Evolutionary conservation across 2,888 invertebrate species (phyloP).

Genomic region (Phortica magna): DNA sequence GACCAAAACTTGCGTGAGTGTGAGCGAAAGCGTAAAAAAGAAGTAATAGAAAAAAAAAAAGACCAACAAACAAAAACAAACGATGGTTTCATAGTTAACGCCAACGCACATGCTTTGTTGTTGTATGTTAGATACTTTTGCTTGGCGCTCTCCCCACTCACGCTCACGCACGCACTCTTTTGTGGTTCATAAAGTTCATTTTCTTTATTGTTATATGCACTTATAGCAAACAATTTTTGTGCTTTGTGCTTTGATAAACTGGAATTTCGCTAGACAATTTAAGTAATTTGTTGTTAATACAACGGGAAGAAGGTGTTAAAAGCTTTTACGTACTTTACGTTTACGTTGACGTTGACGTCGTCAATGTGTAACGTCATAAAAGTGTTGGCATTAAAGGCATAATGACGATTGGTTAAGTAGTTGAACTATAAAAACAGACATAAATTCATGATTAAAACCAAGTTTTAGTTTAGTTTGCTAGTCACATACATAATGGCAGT

Average conservation of each 20-base stretch:
- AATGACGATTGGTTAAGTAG: too few relatives aligned
- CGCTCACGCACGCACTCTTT: not conserved
- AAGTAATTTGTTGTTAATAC: conserved; percentile 66
- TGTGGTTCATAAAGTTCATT: conserved; percentile 64
- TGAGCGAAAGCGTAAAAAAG: not conserved
- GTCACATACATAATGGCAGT: too few relatives aligned
- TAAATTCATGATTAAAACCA: too few relatives aligned
- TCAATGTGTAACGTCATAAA: not conserved
- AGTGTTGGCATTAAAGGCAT: not conserved
- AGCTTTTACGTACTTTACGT: not conserved
- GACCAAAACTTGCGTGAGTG: too few relatives aligned
- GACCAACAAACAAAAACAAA: not conserved
- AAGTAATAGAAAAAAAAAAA: not conserved
- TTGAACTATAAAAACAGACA: too few relatives aligned
- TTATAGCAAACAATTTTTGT: conserved; percentile 61
- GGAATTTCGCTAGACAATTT: conserved; percentile 53
- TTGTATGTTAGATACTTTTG: too few relatives aligned
- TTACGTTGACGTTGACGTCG: not conserved
- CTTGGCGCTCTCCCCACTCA: not conserved
- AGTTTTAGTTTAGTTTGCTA: too few relatives aligned
- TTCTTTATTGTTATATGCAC: conserved; percentile 70
- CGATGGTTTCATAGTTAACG: too few relatives aligned
- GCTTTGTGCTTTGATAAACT: conserved; percentile 30
- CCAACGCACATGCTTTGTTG: too few relatives aligned
- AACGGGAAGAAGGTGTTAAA: conserved; percentile 37